phyloP scores from a whole-genome alignment of 2,797 vertebrate species.

The Alauda arvensis region DNA sequence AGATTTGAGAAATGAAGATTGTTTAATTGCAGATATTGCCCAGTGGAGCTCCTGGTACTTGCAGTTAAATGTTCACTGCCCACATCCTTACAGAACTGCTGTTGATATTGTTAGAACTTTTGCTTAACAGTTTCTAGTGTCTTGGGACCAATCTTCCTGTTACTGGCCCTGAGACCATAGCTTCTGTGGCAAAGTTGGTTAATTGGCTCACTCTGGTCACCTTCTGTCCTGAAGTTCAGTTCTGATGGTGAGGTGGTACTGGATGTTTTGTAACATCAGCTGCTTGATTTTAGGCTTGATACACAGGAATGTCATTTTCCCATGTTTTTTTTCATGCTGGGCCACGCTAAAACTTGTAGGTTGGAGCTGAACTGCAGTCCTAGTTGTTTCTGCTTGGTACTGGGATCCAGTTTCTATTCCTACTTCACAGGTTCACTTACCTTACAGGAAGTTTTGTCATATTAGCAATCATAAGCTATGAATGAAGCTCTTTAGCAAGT shows the following conservation, averaged over 20 bases:
- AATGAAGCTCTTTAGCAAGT: background rate
- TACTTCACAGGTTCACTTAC: background rate
- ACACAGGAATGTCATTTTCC: background rate
- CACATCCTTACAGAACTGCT: background rate
- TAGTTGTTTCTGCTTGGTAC: background rate
- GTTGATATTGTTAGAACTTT: background rate
- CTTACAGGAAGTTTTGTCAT: background rate
- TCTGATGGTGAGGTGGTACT: background rate
- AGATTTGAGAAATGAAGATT: background rate
- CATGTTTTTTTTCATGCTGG: accelerated
- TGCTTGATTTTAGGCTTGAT: background rate
- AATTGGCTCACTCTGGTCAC: background rate
- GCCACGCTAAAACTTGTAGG: background rate
- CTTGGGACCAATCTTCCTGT: background rate
- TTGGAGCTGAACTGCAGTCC: background rate
- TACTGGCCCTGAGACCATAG: background rate
- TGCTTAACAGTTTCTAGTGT: background rate
- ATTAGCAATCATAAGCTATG: background rate
- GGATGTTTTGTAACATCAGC: accelerated
- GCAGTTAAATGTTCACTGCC: background rate
- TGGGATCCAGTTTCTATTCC: background rate
- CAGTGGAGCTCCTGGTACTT: background rate
- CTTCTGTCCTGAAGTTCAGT: background rate
- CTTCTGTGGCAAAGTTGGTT: accelerated
- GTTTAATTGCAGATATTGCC: background rate